These are phyloP conservation scores for Phrynocephalus vlangalii DNA, from an alignment of 2,797 vertebrate genomes.

Conservation along the genomic window DNA sequence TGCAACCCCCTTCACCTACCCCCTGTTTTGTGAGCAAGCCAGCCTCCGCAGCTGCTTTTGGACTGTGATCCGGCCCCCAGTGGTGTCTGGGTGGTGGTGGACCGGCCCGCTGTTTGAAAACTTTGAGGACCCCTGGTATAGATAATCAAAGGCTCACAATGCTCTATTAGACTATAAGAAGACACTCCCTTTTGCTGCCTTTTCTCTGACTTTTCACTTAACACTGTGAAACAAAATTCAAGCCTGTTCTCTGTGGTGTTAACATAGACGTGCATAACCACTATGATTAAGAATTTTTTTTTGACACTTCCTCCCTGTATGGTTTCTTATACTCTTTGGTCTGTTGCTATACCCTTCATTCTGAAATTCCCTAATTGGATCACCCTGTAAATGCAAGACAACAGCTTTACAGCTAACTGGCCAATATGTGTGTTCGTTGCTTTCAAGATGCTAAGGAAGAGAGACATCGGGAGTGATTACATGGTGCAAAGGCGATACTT, in stretches of 20 bases:
- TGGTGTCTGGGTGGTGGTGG: too few species aligned
- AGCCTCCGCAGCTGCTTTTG: too few species aligned
- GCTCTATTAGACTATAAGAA: neutral
- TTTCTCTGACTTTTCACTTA: accelerated
- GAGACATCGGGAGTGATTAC: neutral
- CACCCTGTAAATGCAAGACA: neutral
- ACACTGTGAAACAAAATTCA: neutral
- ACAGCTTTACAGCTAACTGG: neutral
- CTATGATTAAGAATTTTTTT: neutral
- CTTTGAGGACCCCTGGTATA: too few species aligned
- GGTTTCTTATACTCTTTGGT: neutral
- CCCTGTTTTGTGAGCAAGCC: too few species aligned
- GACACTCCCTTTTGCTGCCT: accelerated
- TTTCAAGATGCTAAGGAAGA: neutral
- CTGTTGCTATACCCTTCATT: neutral
- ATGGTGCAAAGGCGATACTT: too few species aligned
- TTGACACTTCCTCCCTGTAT: neutral
- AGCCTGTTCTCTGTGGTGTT: conserved; percentile 34
- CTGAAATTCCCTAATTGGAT: neutral
- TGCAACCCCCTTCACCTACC: too few species aligned
- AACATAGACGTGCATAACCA: neutral
- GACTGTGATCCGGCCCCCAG: too few species aligned
- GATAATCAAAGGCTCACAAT: too few species aligned
- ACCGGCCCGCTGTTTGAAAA: too few species aligned
- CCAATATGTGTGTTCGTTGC: neutral